Evolutionary conservation across 2,888 invertebrate species (phyloP).

Genomic region (Lagria hirta): DNA sequence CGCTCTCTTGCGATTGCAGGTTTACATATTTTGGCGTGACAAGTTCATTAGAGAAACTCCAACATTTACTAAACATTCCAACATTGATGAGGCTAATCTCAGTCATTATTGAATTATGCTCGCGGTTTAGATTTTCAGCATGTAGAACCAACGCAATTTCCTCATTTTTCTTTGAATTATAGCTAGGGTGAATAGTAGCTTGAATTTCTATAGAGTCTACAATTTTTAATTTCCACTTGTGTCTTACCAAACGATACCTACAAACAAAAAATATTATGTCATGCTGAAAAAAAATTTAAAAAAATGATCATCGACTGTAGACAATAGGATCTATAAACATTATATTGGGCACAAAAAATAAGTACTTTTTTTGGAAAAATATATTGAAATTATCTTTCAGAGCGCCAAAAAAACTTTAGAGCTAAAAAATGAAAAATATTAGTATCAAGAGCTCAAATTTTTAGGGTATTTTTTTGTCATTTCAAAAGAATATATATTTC

Average conservation of each 20-base stretch:
- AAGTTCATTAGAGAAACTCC: conserved; percentile 56
- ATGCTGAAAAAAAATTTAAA: no score
- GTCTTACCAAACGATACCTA: conserved; percentile 64
- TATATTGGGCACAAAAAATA: no score
- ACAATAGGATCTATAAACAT: no score
- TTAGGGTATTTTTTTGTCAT: no score
- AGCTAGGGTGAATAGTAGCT: conserved; percentile 55
- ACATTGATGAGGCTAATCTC: conserved; percentile 62
- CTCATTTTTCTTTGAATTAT: conserved; percentile 53
- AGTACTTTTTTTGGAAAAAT: no score
- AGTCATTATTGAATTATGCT: conserved; percentile 61
- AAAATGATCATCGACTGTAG: no score
- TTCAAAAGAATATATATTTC: no score
- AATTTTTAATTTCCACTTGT: conserved; percentile 65
- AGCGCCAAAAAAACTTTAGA: no score
- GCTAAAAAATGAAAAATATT: no score
- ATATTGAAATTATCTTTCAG: no score
- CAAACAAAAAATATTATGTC: no score
- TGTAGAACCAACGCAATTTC: conserved; percentile 68
- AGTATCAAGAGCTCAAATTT: no score
- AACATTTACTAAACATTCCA: conserved; percentile 63
- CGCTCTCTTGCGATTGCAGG: conserved; percentile 57
- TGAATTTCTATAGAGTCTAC: conserved; percentile 63
- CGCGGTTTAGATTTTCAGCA: conserved; percentile 68
- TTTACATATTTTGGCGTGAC: conserved; percentile 49